Conservation (phyloP, 2,113 vertebrate genomes). For the Paratilapia polleni region DNA sequence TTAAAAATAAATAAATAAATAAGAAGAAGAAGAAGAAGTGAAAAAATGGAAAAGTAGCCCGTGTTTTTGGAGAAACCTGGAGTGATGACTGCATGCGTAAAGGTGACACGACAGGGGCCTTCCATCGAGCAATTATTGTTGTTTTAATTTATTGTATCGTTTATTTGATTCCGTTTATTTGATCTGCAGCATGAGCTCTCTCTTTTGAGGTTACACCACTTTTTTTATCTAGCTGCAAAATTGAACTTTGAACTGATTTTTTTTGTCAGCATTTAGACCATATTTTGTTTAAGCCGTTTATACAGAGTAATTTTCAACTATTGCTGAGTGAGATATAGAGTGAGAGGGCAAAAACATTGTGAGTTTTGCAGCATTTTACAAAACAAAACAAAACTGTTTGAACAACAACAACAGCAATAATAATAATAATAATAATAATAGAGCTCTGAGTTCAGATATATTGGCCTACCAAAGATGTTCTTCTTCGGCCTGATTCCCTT, state of each 20-base stretch:
- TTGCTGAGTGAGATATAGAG: not conserved
- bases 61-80: not conserved
- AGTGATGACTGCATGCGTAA: not conserved
- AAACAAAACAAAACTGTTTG: no score
- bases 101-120: not conserved
- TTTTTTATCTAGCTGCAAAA: not conserved
- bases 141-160: not conserved
- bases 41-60: slow-evolving; percentile 6
- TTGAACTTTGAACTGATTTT: not conserved
- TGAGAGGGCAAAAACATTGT: not conserved
- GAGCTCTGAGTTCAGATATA: no score
- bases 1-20: not conserved
- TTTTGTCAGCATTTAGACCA: no score
- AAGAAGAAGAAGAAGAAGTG: not conserved
- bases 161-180: not conserved
- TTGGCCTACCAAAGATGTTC: no score
- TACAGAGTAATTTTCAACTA: not conserved
- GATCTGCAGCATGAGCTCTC: not conserved
- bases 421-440: no score
- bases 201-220: not conserved
- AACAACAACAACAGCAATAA: no score
- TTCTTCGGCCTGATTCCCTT: no score
- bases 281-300: not conserved
- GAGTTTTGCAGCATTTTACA: no score
- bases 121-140: not conserved